Conservation (phyloP, 2,888 invertebrate genomes). For the Nephrotoma appendiculata region DNA sequence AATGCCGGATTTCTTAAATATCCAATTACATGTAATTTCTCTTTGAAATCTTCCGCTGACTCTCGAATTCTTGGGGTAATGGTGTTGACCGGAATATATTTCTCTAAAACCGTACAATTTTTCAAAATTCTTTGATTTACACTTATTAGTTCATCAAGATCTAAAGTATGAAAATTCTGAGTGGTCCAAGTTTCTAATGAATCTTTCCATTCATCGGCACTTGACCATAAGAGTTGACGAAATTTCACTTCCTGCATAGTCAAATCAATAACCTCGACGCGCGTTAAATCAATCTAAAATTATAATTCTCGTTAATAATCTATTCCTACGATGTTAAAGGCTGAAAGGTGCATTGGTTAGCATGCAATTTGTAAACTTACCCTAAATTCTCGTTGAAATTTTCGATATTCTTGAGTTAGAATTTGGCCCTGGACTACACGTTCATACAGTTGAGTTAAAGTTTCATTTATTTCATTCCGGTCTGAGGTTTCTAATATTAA, state of each 20-base stretch:
- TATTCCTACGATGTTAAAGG: background rate
- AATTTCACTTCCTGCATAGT: constrained; percentile 66
- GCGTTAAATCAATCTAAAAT: constrained; percentile 60
- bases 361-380: constrained; percentile 29
- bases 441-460: constrained; percentile 46
- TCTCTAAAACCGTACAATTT: constrained; percentile 64
- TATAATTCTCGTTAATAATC: constrained; percentile 1
- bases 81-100: constrained; percentile 66
- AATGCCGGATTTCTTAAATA: constrained; percentile 68
- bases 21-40: constrained; percentile 65
- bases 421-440: constrained; percentile 47
- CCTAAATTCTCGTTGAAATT: constrained; percentile 74
- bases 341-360: background rate
- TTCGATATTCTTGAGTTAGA: constrained; percentile 58
- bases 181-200: constrained; percentile 49
- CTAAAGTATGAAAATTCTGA: constrained; percentile 33
- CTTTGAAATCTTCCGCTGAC: constrained; percentile 63
- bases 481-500: constrained; percentile 52
- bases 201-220: constrained; percentile 58
- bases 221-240: constrained; percentile 66
- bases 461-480: constrained; percentile 44
- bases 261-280: constrained; percentile 67
- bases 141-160: constrained; percentile 56
- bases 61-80: constrained; percentile 63
- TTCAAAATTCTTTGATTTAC: constrained; percentile 51